These are phyloP conservation scores for Catharus bicknelli DNA, from an alignment of 2,113 vertebrate species.

Conservation along the genomic window DNA sequence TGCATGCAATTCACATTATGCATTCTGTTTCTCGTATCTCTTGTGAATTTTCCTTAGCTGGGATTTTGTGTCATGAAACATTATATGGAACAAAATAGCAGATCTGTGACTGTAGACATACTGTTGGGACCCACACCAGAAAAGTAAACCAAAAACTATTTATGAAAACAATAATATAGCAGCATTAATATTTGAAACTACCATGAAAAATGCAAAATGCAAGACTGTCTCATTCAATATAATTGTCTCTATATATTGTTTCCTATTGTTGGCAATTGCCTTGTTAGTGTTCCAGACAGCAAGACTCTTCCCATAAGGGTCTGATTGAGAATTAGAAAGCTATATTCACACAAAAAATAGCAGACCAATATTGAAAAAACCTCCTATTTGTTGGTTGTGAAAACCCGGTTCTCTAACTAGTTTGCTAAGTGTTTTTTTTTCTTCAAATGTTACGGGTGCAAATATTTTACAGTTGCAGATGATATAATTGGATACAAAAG, in stretches of 20 bases:
- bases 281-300: not conserved
- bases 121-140: not conserved
- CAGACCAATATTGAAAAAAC: not conserved
- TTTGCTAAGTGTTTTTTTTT: not conserved
- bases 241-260: not conserved
- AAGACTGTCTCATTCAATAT: not conserved
- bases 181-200: not conserved
- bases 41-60: not conserved
- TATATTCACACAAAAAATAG: not conserved
- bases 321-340: not conserved
- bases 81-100: not conserved
- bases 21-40: not conserved
- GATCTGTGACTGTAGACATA: not conserved
- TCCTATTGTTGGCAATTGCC: not conserved
- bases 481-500: not conserved
- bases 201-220: not conserved
- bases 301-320: not conserved
- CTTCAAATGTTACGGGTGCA: not conserved
- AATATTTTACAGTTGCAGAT: not conserved
- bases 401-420: not conserved
- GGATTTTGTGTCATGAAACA: not conserved
- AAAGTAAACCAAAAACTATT: not conserved
- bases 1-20: not conserved
- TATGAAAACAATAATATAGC: not conserved
- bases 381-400: not conserved